phyloP scores from a whole-genome alignment of 2,113 vertebrate species.

The Melanerpes formicivorus region DNA sequence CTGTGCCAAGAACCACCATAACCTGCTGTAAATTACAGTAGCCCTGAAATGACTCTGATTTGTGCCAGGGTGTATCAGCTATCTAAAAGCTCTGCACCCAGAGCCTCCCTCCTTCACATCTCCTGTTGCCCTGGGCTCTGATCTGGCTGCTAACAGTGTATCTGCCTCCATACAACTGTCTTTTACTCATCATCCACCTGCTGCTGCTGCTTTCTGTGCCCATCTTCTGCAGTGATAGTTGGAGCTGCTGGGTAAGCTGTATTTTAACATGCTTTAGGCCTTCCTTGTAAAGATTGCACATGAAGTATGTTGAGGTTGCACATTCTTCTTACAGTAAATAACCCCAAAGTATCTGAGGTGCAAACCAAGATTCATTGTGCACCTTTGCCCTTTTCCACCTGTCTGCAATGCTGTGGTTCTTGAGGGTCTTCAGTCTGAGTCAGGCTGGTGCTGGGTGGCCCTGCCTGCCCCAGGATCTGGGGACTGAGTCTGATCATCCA shows the following conservation, averaged over 20 bases:
- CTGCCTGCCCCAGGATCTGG: not conserved
- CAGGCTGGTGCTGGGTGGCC: not conserved
- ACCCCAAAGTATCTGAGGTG: not conserved
- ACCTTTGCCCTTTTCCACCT: not conserved
- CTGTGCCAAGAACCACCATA: not conserved
- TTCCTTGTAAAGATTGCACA: not conserved
- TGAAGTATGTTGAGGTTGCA: not conserved
- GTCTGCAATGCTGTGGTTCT: not conserved
- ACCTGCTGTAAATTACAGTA: not conserved
- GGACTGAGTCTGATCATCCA: not conserved
- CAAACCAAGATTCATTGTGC: not conserved
- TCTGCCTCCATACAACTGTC: accelerated
- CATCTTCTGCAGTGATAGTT: not conserved
- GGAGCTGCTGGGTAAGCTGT: not conserved
- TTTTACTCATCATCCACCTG: not conserved
- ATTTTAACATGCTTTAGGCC: not conserved
- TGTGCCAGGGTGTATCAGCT: not conserved
- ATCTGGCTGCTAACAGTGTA: not conserved
- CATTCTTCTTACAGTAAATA: not conserved
- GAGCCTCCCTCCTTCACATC: not conserved
- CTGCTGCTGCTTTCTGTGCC: not conserved
- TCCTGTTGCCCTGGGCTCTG: not conserved
- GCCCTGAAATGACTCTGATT: not conserved
- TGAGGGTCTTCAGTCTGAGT: not conserved
- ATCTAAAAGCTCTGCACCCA: not conserved